Base-by-base conservation (phyloP, 35 echinoderm and acorn worm genomes). In the Acanthaster planci region DNA sequence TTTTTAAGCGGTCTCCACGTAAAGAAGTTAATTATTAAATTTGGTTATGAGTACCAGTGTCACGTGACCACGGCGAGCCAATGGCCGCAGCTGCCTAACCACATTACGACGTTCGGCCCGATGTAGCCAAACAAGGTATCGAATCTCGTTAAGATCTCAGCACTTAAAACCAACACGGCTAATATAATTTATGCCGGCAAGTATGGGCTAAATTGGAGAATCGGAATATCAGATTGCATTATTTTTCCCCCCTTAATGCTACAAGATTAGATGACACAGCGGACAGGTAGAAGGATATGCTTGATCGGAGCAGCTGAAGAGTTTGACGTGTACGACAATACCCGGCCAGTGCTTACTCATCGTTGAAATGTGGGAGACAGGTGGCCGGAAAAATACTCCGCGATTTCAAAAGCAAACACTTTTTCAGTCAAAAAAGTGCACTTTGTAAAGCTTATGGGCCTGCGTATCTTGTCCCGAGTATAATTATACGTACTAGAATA, bases 121-220 rank as follows among this genome's bases (percentile, higher is more conserved):
- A 72, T 34, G 64, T 72, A 72, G 18, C 26, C 22, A 72, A 72
- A 72, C 34, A 72, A 72, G 26, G 64, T 72, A 72, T 72, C 64
- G 34, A 72, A 29, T 72, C 64, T 34, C 64, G 34, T 72, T 72
- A 72, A 72, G 64, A 72, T 72, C 34, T 72, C 19, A 72, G 29
- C 64, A 72, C 64, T 72, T 72, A 12, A 72, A 72, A 72, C 26
- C 23, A 72, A 34, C 64, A 72, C 64, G 26, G 34, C 64, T 72
- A 72, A 72, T 36, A 72, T 34, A 26, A 72, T 72, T 72, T 72
- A 72, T 72, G 64, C 22, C 64, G 64, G 64, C 64, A 72, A 72
- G 64, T 72, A 31, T 19, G 64, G 34, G 34, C 64, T 72, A 31
- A 72, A 72, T 72, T 72, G 64, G 34, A 34, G 34, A 72, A 72